phyloP scores from a whole-genome alignment of 2,797 vertebrate genomes.

The Falco peregrinus region DNA sequence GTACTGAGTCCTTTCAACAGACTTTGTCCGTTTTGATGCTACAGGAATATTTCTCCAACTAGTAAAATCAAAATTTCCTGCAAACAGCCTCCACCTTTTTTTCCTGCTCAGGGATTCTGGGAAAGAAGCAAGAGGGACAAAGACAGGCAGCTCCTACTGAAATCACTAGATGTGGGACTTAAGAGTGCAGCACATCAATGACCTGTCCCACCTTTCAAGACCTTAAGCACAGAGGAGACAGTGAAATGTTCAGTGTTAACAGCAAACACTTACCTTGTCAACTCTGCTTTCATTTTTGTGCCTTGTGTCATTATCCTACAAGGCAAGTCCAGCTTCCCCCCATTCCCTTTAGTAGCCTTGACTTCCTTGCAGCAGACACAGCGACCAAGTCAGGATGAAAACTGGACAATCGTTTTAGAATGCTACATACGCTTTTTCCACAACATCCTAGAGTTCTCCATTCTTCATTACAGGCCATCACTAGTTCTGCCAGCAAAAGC shows the following conservation, averaged over 20 bases:
- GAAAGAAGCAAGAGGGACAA: slow-evolving; percentile 2
- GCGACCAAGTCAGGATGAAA: background rate
- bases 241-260: background rate
- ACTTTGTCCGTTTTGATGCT: background rate
- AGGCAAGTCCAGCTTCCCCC: background rate
- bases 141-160: background rate
- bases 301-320: background rate
- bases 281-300: background rate
- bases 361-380: background rate
- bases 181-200: background rate
- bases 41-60: background rate
- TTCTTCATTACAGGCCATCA: background rate
- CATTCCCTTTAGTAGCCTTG: background rate
- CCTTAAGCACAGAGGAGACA: background rate
- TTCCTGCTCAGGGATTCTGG: background rate
- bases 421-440: background rate
- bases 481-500: background rate
- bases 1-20: background rate
- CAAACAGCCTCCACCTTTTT: background rate
- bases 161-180: background rate
- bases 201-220: background rate
- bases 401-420: background rate
- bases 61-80: background rate
- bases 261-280: background rate
- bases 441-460: background rate